Evolutionary conservation across 2,888 invertebrate genomes (phyloP), one percentile per base, ranked within the genome.

Genomic region (Lasioglossum oenotherae): DNA sequence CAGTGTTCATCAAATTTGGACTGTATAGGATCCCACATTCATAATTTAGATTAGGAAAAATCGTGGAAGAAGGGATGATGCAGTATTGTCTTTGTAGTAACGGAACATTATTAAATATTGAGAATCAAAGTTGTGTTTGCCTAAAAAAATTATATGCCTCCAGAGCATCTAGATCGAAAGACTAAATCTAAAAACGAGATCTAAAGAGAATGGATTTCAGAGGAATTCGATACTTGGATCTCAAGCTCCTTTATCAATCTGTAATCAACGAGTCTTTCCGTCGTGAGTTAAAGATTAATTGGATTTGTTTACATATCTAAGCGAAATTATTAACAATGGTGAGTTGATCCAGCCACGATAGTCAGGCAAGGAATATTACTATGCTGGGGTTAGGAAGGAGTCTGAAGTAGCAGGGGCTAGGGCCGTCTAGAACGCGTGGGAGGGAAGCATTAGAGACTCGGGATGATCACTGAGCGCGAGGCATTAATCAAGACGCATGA

Each of bases 401-500:
- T 44, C 64, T 81, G 82, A 80, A 85, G 78, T 60, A 71, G 75
- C 38, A 78, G 84, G 84, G 81, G 77, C 92, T 93, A 90, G 92
- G 92, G 91, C 92, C 91, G 90, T 88, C 89, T 91, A 92, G 91
- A 87, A 87, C 80, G 79, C 77, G 76, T 81, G 84, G 81, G 81
- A 74, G 92, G 89, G 92, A 92, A 90, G 93, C 94, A 94, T 94
- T 94, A 95, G 93, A 93, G 93, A 89, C 91, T 88, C 90, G 91
- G 92, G 94, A 94, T 95, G 94, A 95, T 95, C 94, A 95, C 94
- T 94, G 94, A 94, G 94, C 93, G 92, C 93, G 81, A 91, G 90
- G 92, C 93, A 94, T 94, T 95, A 95, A 95, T 95, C 95, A 94
- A 95, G 95, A 94, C 93, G 92, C 94, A 95, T 94, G 95, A 95